Evolutionary conservation across 2,797 vertebrate genomes (phyloP).

Genomic region (Decapterus maruadsi): DNA sequence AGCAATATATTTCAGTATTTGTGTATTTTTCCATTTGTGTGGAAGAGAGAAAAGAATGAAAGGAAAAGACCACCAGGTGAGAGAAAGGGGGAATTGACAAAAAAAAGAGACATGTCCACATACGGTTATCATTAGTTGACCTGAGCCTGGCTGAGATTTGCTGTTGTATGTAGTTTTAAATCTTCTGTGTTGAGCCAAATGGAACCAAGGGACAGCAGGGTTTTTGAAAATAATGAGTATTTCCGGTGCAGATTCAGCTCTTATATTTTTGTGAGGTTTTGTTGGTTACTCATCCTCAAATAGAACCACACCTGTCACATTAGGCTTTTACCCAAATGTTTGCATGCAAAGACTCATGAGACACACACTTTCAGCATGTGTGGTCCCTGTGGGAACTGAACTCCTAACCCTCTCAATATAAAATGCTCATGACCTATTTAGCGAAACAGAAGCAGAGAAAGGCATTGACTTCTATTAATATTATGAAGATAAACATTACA

Average conservation of each 20-base stretch:
- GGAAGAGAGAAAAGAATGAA: background rate
- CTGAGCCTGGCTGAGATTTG: background rate
- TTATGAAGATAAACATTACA: slow-evolving; percentile 9
- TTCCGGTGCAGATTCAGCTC: slow-evolving; percentile 18
- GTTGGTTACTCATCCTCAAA: slow-evolving; percentile 12
- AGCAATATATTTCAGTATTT: background rate
- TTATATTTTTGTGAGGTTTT: background rate
- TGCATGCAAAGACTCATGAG: slow-evolving; percentile 4
- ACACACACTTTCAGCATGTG: slow-evolving; percentile 12
- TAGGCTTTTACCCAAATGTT: slow-evolving; percentile 23
- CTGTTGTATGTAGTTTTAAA: slow-evolving; percentile 5
- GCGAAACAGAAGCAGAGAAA: background rate
- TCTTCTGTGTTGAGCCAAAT: background rate
- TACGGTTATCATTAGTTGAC: background rate
- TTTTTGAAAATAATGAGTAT: slow-evolving; percentile 41
- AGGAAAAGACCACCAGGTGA: background rate
- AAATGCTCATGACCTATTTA: background rate
- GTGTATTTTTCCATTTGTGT: background rate
- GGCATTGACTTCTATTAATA: background rate
- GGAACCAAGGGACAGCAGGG: slow-evolving; percentile 17
- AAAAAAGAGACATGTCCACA: background rate
- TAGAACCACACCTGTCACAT: background rate
- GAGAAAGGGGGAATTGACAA: background rate
- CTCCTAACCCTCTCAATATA: slow-evolving; percentile 15
- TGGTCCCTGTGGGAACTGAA: slow-evolving; percentile 15